Conservation (phyloP, 2,888 invertebrate species). For the Chymomyza caudatula region DNA sequence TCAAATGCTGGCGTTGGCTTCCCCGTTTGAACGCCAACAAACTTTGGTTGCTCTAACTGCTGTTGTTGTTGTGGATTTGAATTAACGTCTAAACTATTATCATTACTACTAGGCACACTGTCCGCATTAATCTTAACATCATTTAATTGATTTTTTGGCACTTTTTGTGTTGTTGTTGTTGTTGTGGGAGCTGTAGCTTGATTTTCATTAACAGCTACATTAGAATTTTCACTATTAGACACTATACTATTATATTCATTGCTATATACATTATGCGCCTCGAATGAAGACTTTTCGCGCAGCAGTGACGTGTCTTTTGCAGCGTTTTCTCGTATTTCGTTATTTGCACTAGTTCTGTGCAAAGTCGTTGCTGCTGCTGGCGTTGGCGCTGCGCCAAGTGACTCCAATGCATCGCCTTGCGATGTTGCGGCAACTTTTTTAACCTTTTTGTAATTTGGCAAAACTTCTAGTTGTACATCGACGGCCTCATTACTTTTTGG, state of each 20-base stretch:
- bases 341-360: constrained; percentile 40
- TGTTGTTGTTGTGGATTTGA: constrained; percentile 26
- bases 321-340: constrained; percentile 1
- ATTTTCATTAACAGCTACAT: constrained; percentile 14
- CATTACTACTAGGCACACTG: constrained; percentile 20
- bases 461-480: not conserved
- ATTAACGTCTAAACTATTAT: constrained; percentile 27
- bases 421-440: constrained; percentile 21
- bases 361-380: not conserved
- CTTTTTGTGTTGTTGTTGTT: constrained; percentile 16
- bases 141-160: constrained; percentile 51
- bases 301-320: constrained; percentile 59
- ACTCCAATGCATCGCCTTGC: constrained; percentile 18
- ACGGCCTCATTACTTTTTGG: constrained; percentile 11
- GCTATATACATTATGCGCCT: constrained; percentile 47
- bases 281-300: constrained; percentile 13
- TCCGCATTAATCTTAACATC: constrained; percentile 23
- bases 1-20: constrained; percentile 25
- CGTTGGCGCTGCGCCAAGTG: constrained; percentile 8
- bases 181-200: not conserved
- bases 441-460: constrained; percentile 27
- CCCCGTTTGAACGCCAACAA: constrained; percentile 7
- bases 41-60: constrained; percentile 22
- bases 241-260: constrained; percentile 49
- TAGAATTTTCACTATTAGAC: constrained; percentile 20